Evolutionary conservation across 2,797 vertebrate genomes (phyloP).

Genomic region (Phalloptychus januarius): DNA sequence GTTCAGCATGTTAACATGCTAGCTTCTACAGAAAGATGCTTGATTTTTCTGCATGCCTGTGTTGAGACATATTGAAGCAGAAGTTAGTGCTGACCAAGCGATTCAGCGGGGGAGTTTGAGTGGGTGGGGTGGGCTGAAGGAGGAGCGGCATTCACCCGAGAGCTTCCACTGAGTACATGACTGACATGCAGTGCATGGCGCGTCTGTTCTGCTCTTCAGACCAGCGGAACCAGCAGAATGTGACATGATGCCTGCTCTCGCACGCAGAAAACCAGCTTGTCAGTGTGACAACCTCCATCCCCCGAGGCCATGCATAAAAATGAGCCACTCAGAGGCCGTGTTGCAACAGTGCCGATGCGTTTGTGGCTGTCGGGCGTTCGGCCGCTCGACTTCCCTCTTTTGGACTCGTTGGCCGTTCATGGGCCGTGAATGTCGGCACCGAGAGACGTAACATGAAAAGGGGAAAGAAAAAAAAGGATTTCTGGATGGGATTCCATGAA

Average conservation of each 20-base stretch:
- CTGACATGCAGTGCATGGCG: not conserved
- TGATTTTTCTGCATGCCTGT: not conserved
- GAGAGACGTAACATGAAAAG: not conserved
- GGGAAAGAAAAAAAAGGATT: not conserved
- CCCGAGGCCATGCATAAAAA: not conserved
- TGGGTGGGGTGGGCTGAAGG: not conserved
- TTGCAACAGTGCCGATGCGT: conserved; percentile 7
- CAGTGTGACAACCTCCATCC: not conserved
- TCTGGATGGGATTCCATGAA: not conserved
- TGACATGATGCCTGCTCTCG: not conserved
- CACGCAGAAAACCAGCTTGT: not conserved
- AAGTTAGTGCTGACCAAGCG: not conserved
- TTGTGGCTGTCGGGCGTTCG: not conserved
- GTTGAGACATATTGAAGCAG: not conserved
- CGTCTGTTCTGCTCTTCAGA: not conserved
- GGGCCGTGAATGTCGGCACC: not conserved
- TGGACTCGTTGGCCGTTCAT: not conserved
- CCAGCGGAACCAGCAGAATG: conserved; percentile 10
- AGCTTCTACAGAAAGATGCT: not conserved
- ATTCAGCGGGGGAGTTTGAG: not conserved
- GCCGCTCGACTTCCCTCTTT: conserved; percentile 19
- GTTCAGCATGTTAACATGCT: not conserved
- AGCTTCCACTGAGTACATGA: not conserved
- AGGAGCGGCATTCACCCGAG: not conserved
- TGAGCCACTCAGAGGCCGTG: not conserved